These are phyloP conservation scores for Apocheima hispidaria DNA, from an alignment of 2,888 invertebrate species.

Conservation along the genomic window DNA sequence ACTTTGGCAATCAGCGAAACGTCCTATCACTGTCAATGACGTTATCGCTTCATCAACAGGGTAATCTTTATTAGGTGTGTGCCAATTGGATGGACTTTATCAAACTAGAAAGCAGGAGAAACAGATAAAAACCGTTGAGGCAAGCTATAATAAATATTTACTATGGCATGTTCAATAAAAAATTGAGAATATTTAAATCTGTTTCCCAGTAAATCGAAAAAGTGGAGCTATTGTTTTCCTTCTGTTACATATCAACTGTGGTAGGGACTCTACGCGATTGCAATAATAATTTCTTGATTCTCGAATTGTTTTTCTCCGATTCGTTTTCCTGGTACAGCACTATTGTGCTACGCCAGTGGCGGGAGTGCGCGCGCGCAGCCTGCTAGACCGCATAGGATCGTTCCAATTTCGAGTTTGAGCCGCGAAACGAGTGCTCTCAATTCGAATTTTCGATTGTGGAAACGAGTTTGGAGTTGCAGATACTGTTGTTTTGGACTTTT, in stretches of 20 bases:
- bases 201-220: neutral
- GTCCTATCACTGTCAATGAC: neutral
- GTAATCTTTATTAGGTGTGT: neutral
- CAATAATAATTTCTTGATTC: conserved; percentile 70
- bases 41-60: neutral
- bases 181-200: too few relatives aligned
- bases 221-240: conserved; percentile 11
- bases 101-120: too few relatives aligned
- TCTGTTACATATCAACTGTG: conserved; percentile 24
- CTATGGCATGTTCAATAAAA: too few relatives aligned
- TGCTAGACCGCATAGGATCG: conserved; percentile 49
- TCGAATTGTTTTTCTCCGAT: conserved; percentile 41
- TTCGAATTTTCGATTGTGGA: conserved; percentile 5
- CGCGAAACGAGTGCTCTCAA: conserved; percentile 12
- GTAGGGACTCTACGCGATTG: conserved; percentile 52
- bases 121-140: too few relatives aligned
- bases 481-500: conserved; percentile 7
- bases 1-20: neutral
- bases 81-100: neutral
- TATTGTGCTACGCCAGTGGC: conserved; percentile 68
- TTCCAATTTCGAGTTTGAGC: conserved; percentile 15
- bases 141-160: too few relatives aligned
- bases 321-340: conserved; percentile 69
- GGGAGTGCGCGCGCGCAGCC: conserved; percentile 63
- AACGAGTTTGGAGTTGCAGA: conserved; percentile 17